Percentiles rank a stretch among this genome's conserved stretches.
phyloP scores from a whole-genome alignment of 1,140 invertebrate species.

The Orius insidiosus region DNA sequence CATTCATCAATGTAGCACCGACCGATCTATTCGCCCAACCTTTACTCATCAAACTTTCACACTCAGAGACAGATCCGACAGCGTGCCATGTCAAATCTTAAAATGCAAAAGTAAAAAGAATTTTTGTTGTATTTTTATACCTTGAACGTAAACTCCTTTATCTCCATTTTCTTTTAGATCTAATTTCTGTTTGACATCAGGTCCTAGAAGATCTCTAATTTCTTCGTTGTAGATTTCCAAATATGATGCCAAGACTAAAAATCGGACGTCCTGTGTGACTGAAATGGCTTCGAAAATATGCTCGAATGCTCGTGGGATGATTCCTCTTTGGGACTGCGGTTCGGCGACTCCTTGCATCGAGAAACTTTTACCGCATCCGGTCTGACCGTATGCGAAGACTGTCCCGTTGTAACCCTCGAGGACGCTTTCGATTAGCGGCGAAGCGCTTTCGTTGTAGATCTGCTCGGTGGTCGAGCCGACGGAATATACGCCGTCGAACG shows the following conservation, averaged over 20 bases:
- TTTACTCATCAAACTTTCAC: constrained; percentile 50
- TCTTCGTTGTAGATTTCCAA: constrained; percentile 89
- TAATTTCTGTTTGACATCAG: constrained; percentile 44
- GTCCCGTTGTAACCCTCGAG: constrained; percentile 77
- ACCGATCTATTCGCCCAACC: constrained; percentile 58
- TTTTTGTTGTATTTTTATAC: constrained; percentile 25
- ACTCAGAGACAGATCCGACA: constrained; percentile 56
- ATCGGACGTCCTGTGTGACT: constrained; percentile 61
- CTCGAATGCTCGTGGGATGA: constrained; percentile 75
- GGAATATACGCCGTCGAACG: constrained; percentile 48
- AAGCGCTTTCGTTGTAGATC: constrained; percentile 55
- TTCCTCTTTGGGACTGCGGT: constrained; percentile 40
- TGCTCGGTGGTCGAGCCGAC: constrained; percentile 33
- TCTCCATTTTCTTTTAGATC: constrained; percentile 65
- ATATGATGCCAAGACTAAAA: constrained; percentile 77
- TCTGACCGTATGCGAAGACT: constrained; percentile 78
- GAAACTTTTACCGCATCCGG: constrained; percentile 65
- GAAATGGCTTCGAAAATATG: constrained; percentile 85
- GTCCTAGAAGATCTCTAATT: constrained; percentile 57
- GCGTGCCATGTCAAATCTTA: constrained; percentile 51
- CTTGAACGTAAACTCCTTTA: constrained; percentile 62
- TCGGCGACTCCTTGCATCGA: constrained; percentile 59
- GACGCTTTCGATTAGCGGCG: constrained; percentile 59
- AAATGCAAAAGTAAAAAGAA: neutral
- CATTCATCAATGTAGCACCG: constrained; percentile 71